Evolutionary conservation across 2,888 invertebrate species (phyloP), one percentile per base, ranked within the genome.

Genomic region (Melieria picta): DNA sequence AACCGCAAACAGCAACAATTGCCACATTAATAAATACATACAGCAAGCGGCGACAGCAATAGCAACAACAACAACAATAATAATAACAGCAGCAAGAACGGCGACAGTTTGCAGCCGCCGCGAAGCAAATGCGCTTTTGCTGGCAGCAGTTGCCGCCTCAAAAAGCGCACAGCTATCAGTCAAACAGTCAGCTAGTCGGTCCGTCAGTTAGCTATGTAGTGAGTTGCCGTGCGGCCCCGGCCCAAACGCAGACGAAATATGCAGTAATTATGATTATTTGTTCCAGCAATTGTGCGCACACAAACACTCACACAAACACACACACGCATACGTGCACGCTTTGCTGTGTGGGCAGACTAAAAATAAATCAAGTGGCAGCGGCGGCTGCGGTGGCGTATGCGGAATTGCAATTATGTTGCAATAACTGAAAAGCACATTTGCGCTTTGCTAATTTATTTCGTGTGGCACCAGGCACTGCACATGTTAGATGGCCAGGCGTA

Each of bases 371-470:
- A 61, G 11, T 61, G 50, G 16, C 52, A 47, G 16, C 50, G 65
- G 66, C 60, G 65, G 50, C n/a, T 46, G 60, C 68, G 67, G 62
- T 72, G 72, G 72, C 74, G 71, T 72, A 74, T 74, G 74, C 69
- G 74, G 72, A 72, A 72, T 71, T 66, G 72, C 63, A 69, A 74
- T 71, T 72, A 74, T 72, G 71, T 74, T 61, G 72, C 71, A 72
- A 68, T 47, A 64, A 63, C 57, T 69, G 55, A 13, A 46, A 57
- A 7, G 13, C 52, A 52, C 52, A 52, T 52, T n/a, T 52, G 52
- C 52, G 52, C 52, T 11, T 52, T 52, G 11, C 52, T 52, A 52
- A 52, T 52, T 52, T 52, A 52, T 52, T 52, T 52, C 13, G 30
- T 30, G 30, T 30, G 30, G 30, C 30, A 30, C 30, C 2, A 30